Percentiles rank a stretch among this genome's conserved stretches.
Conservation (phyloP, 1,140 invertebrate species). For the Scaptomyza pallida region DNA sequence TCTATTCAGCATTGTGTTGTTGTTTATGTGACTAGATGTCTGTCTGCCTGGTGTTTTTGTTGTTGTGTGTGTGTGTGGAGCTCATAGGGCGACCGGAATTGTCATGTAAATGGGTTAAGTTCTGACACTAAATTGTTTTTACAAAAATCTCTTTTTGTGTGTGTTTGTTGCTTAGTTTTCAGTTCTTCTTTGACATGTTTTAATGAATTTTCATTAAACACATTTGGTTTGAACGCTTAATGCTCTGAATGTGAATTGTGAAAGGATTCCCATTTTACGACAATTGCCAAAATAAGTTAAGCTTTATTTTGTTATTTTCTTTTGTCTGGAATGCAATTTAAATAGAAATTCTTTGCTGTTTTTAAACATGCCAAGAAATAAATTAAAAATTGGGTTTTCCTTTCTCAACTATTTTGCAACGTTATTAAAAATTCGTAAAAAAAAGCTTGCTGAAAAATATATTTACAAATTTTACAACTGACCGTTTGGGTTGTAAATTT, state of each 20-base stretch:
- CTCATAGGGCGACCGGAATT: constrained; percentile 46
- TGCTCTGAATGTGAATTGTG: constrained; percentile 5
- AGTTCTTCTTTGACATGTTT: constrained; percentile 40
- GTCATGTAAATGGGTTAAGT: constrained; percentile 80
- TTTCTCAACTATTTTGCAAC: no score
- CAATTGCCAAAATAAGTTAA: constrained; percentile 12
- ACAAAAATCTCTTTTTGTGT: constrained; percentile 52
- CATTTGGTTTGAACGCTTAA: neutral
- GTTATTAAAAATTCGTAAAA: no score
- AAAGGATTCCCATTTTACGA: neutral
- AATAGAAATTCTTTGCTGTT: no score
- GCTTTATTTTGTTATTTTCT: constrained; percentile 38
- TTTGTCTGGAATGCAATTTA: constrained; percentile 14
- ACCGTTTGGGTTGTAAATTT: no score
- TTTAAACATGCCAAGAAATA: no score
- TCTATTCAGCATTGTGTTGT: constrained; percentile 19
- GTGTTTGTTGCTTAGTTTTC: constrained; percentile 41
- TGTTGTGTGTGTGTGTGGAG: constrained; percentile 2
- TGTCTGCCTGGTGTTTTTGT: neutral
- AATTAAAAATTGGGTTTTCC: no score
- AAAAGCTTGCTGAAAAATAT: no score
- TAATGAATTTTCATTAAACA: constrained; percentile 29
- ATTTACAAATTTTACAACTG: no score
- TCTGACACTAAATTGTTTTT: constrained; percentile 71
- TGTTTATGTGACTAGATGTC: constrained; percentile 21